Base-by-base conservation (phyloP, 1,140 invertebrate genomes). In the Drosophila mojavensis region DNA sequence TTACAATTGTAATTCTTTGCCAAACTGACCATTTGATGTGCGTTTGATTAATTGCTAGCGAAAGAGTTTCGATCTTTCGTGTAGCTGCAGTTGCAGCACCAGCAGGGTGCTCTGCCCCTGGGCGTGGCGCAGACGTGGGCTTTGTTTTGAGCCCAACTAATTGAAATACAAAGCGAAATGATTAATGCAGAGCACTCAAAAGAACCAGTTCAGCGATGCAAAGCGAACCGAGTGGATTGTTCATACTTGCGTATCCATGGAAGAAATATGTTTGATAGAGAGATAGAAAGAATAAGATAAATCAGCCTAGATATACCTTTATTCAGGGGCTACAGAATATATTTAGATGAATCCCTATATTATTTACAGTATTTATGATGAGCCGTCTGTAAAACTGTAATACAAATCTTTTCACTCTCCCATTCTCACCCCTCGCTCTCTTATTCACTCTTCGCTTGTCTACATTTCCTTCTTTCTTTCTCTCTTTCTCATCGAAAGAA, bases 41-140 rank as follows among this genome's bases (percentile, higher is more conserved):
- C 61, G 50, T 47, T 75, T 85, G 81, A 85, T 85, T 78, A 77
- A 85, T 85, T 75, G 75, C 55, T 9, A 47, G 20, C 26, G 20
- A 85, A 85, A 80, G 78, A 85, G 81, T 84, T 84, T 74, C 56
- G 39, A 36, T 61, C 24, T 55, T 45, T 10, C 11, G 4, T 58
- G 45, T 51, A 53, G 54, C 20, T 62, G 59, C 30, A 54, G 30
- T 30, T 67, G 63, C 47, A 51, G 3, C 11, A 13, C 36, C 36
- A 39, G 36, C 36, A 4, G 36, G 36, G 36, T 39, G 36, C 36
- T 33, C 48, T 48, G 47, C 47, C 47, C 47, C n/a, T 30, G 43
- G 15, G 43, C 36, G 69, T 56, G 53, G 41, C 11, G 33, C 43
- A 17, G 58, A 58, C 26, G 24, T 45, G 26, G 20, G 11, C 62